phyloP scores from a whole-genome alignment of 2,888 invertebrate species.

The Chrysolina haemoptera region DNA sequence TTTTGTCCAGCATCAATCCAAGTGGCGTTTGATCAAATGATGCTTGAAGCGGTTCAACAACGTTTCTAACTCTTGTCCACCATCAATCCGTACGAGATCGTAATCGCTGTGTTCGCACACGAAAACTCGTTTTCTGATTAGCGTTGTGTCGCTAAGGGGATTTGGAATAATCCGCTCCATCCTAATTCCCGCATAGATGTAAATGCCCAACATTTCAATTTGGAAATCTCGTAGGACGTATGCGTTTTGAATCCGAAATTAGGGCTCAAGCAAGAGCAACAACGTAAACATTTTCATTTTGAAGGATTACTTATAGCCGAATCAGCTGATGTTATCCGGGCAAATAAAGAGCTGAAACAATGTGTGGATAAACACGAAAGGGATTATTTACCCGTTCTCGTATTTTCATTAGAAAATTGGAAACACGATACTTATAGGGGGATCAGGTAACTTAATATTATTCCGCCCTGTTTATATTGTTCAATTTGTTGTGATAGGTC shows the following conservation, averaged over 20 bases:
- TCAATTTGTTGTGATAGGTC: not conserved
- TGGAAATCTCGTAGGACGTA: not conserved
- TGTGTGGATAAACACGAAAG: not conserved
- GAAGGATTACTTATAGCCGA: not conserved
- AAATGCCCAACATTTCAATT: slow-evolving; percentile 4
- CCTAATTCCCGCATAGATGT: not conserved
- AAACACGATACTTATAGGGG: not conserved
- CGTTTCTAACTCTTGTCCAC: no score
- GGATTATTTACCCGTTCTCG: slow-evolving; percentile 4
- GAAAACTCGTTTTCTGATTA: not conserved
- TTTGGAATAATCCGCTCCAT: not conserved
- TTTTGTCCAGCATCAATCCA: no score
- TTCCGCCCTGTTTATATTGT: not conserved
- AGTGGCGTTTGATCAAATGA: no score
- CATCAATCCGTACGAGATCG: no score
- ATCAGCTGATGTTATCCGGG: not conserved
- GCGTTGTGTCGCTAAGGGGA: not conserved
- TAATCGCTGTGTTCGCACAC: not conserved
- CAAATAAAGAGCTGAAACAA: not conserved
- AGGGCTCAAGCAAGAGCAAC: slow-evolving; percentile 2
- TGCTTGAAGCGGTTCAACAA: no score
- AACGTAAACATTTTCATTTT: slow-evolving; percentile 10
- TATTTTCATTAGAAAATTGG: slow-evolving; percentile 12
- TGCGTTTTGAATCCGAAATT: not conserved
- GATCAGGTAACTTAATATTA: not conserved